Evolutionary conservation across 2,113 vertebrate genomes (phyloP).

Genomic region (Oryzias curvinotus): DNA sequence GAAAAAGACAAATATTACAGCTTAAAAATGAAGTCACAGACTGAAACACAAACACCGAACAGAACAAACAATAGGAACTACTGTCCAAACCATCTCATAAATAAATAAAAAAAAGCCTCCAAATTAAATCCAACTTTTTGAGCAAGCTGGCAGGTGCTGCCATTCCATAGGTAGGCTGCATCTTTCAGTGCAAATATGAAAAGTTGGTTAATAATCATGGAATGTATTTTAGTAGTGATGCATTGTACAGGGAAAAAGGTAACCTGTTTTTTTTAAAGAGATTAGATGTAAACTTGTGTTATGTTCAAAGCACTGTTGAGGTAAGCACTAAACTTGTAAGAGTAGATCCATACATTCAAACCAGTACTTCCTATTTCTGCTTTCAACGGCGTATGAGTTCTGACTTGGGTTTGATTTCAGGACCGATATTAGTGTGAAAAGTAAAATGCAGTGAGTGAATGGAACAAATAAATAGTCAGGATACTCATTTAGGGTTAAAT

Average conservation of each 20-base stretch:
- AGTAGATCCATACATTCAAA: slow-evolving; percentile 20
- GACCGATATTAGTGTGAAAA: neutral
- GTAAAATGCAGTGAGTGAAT: slow-evolving; percentile 36
- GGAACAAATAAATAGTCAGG: slow-evolving; percentile 7
- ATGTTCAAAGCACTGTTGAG: slow-evolving; percentile 54
- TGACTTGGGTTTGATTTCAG: neutral
- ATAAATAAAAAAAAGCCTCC: slow-evolving; percentile 52
- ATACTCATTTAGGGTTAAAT: slow-evolving; percentile 39
- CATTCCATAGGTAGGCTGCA: slow-evolving; percentile 44
- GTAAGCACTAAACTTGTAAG: slow-evolving; percentile 30
- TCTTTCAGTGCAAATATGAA: slow-evolving; percentile 57
- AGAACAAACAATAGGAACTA: slow-evolving; percentile 26
- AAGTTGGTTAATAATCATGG: slow-evolving; percentile 26
- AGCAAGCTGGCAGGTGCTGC: slow-evolving; percentile 38
- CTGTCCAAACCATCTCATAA: slow-evolving; percentile 40
- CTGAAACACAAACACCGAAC: slow-evolving; percentile 41
- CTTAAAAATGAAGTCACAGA: slow-evolving; percentile 61
- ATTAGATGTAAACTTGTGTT: slow-evolving; percentile 46
- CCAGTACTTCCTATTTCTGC: slow-evolving; percentile 3
- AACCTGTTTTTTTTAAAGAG: slow-evolving; percentile 26
- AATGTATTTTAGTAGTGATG: slow-evolving; percentile 47
- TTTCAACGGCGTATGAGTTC: neutral
- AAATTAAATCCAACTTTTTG: slow-evolving; percentile 41
- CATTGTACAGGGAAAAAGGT: slow-evolving; percentile 28
- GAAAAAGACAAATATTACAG: slow-evolving; percentile 51